Percentiles rank a stretch among this genome's conserved stretches.
These are phyloP conservation scores for Capra hircus DNA, from an alignment of 2,113 vertebrate genomes.

Conservation along the genomic window DNA sequence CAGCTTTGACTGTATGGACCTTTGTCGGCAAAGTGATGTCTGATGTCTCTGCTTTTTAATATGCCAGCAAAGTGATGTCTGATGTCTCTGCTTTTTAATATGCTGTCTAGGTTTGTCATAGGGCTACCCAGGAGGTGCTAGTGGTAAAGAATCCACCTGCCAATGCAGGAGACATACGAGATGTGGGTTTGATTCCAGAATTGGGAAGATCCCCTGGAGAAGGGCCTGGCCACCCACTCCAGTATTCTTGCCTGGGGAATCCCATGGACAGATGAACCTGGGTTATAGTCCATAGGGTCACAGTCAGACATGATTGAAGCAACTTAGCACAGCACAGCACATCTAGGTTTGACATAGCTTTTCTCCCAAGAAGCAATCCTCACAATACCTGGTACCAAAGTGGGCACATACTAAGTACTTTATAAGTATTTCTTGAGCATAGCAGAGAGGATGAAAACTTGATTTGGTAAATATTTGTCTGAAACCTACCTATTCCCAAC, in stretches of 20 bases:
- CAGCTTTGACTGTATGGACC: neutral
- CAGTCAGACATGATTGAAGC: neutral
- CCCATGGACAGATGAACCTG: neutral
- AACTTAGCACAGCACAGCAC: neutral
- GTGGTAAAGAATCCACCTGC: neutral
- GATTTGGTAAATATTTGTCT: neutral
- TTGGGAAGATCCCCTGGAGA: neutral
- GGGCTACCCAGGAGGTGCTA: neutral
- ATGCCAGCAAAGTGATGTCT: neutral
- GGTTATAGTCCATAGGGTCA: neutral
- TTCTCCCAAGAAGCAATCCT: neutral
- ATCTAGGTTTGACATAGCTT: neutral
- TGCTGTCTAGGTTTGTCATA: neutral
- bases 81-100: neutral
- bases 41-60: neutral
- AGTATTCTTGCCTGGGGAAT: neutral
- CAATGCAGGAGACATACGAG: neutral
- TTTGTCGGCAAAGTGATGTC: neutral
- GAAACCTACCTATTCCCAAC: neutral
- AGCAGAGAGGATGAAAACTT: neutral
- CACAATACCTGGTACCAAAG: neutral
- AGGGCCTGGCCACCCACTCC: neutral
- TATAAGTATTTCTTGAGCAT: neutral
- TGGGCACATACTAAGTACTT: neutral
- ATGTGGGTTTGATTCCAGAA: neutral